Base-by-base conservation (phyloP, 2,797 vertebrate genomes). In the Anguilla megastoma region DNA sequence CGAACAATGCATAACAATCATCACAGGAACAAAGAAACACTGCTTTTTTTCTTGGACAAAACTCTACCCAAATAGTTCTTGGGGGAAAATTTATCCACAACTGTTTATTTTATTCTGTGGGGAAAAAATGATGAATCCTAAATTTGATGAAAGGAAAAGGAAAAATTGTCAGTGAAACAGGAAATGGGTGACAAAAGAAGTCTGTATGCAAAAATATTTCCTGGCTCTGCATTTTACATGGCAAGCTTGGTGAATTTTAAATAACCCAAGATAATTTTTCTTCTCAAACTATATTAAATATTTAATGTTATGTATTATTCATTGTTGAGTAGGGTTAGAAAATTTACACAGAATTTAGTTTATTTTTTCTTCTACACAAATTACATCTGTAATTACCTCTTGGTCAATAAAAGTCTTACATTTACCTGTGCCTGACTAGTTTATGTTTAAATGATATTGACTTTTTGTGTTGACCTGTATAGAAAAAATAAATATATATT, bases 261-360 rank as follows among this genome's bases (percentile, higher is more conserved):
- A 84, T 87, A 21, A 87, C 86, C 58, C 86, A 27, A 24, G 76
- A 84, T 84, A 84, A 84, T 87, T 87, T 83, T 66, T 36, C 86
- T 87, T 83, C 79, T 83, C 76, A 83, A 66, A 56, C 54, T 87
- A 83, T 80, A 87, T 87, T 83, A 87, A 87, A 87, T 66, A 87
- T 87, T 82, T 80, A 82, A 66, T 16, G 52, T 21, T 69, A 87
- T 87, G 50, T 27, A 80, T 87, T 87, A 80, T 60, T 80, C 30
- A 87, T 86, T 86, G 86, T 76, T 86, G n/a, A 86, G 45, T 56
- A n/a, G 86, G n/a, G 50, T 76, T 54, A 71, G 48, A 50, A 80
- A 7, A 74, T 86, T 86, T 86, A 86, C 63, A 74, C n/a, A 50
- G 10, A 27, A 41, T 58, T 54, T 54, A 24, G 52, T 52, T 41